Evolutionary conservation across 2,888 invertebrate genomes (phyloP).

Genomic region (Odiellus spinosus): DNA sequence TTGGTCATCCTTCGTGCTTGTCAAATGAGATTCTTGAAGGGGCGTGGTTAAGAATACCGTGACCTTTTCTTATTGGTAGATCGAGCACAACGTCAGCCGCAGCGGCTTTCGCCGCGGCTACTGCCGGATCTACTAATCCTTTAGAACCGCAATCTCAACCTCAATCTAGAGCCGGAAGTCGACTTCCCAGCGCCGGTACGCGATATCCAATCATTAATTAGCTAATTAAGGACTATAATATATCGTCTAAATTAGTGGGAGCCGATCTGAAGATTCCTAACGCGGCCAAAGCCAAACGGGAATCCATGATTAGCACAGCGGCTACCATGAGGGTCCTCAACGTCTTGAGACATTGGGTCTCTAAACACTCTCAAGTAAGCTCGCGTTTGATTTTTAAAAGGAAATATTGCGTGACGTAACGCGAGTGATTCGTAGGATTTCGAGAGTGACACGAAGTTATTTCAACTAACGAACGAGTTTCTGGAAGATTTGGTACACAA

Average conservation of each 20-base stretch:
- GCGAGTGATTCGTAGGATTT: constrained; percentile 60
- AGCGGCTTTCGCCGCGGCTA: constrained; percentile 77
- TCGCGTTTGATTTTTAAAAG: neutral
- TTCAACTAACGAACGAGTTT: constrained; percentile 63
- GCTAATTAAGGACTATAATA: neutral
- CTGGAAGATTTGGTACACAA: constrained; percentile 74
- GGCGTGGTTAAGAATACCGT: too few relatives aligned
- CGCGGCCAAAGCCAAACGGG: constrained; percentile 29
- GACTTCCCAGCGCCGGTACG: constrained; percentile 27
- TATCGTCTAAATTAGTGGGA: constrained; percentile 14
- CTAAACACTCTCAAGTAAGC: constrained; percentile 59
- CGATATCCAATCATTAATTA: constrained; percentile 2
- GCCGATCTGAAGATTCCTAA: constrained; percentile 25
- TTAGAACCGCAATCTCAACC: constrained; percentile 35
- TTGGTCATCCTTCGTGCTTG: too few relatives aligned
- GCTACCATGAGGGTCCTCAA: constrained; percentile 83
- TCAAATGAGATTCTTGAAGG: too few relatives aligned
- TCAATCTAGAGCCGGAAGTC: constrained; percentile 22
- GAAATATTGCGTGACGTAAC: constrained; percentile 42
- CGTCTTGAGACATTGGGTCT: constrained; percentile 78
- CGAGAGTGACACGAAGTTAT: constrained; percentile 55
- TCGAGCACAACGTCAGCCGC: constrained; percentile 74
- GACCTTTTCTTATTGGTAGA: constrained; percentile 32
- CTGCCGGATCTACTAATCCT: constrained; percentile 70
- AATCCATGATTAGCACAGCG: constrained; percentile 74